Evolutionary conservation across 1,140 invertebrate genomes (phyloP).

Genomic region (Hylaeus anthracinus): DNA sequence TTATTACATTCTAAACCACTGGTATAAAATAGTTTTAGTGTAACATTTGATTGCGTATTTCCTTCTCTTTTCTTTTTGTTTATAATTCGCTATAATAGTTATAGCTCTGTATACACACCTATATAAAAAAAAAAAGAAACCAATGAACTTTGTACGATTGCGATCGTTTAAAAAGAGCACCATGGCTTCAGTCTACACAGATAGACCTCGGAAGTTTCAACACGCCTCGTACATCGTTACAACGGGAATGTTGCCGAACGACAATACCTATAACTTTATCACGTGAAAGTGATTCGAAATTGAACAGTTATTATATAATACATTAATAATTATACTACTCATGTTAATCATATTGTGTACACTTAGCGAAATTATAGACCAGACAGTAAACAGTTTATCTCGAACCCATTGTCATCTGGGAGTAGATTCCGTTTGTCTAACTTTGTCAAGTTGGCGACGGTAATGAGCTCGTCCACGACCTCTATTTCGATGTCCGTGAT

Average conservation of each 20-base stretch:
- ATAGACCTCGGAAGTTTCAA: slow-evolving; percentile 52
- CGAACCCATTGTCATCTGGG: slow-evolving; percentile 79
- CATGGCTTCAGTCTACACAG: slow-evolving; percentile 64
- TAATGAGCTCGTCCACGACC: slow-evolving; percentile 71
- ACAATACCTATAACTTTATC: slow-evolving; percentile 70
- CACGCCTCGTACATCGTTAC: slow-evolving; percentile 65
- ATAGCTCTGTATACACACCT: slow-evolving; percentile 30
- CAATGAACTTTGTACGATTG: slow-evolving; percentile 52
- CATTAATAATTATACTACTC: slow-evolving; percentile 60
- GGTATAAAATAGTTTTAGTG: slow-evolving; percentile 39
- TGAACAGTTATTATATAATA: slow-evolving; percentile 60
- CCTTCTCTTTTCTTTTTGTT: slow-evolving; percentile 1
- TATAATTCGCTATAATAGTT: slow-evolving; percentile 24
- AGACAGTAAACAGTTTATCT: slow-evolving; percentile 50
- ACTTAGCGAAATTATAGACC: slow-evolving; percentile 57
- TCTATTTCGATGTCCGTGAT: slow-evolving; percentile 71
- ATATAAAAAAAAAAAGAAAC: slow-evolving; percentile 8
- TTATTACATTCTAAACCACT: slow-evolving; percentile 18
- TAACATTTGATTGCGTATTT: slow-evolving; percentile 37
- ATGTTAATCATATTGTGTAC: slow-evolving; percentile 61
- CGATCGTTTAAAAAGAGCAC: slow-evolving; percentile 62
- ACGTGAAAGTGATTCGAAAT: slow-evolving; percentile 57
- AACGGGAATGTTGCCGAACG: slow-evolving; percentile 67
- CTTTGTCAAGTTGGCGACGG: slow-evolving; percentile 73
- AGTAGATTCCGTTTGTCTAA: slow-evolving; percentile 74